These are phyloP conservation scores for Thamnophis sirtalis DNA, from an alignment of 2,113 vertebrate species.

Conservation along the genomic window DNA sequence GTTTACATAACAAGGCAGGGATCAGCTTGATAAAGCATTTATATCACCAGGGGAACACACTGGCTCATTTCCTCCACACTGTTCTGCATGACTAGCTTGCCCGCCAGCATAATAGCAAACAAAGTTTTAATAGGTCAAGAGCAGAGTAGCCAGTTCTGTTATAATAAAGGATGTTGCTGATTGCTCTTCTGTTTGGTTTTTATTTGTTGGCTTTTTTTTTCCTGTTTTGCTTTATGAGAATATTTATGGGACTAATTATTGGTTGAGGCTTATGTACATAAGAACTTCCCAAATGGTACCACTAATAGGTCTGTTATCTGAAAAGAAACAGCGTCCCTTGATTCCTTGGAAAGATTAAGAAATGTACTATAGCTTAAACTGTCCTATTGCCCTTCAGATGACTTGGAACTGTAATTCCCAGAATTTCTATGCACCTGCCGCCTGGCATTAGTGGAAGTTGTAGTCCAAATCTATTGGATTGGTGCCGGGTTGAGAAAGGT, in stretches of 20 bases:
- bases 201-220: conserved; percentile 47
- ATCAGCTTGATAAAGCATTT: conserved; percentile 79
- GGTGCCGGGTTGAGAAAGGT: neutral
- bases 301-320: neutral
- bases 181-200: conserved; percentile 5
- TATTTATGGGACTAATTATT: conserved; percentile 53
- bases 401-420: neutral
- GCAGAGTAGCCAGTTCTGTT: conserved; percentile 54
- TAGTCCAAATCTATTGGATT: neutral
- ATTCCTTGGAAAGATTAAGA: neutral
- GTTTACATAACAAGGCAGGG: conserved; percentile 82
- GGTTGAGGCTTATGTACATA: conserved; percentile 45
- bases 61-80: conserved; percentile 75
- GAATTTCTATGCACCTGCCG: neutral
- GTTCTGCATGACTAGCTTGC: conserved; percentile 71
- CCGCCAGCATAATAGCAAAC: conserved; percentile 72
- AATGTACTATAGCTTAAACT: neutral
- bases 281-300: neutral
- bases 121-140: conserved; percentile 78
- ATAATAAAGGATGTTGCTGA: conserved; percentile 42
- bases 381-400: neutral
- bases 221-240: conserved; percentile 40
- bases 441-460: neutral
- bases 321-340: neutral
- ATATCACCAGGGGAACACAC: conserved; percentile 71